phyloP scores from a whole-genome alignment of 1,140 invertebrate species.

The Drosophila serrata region DNA sequence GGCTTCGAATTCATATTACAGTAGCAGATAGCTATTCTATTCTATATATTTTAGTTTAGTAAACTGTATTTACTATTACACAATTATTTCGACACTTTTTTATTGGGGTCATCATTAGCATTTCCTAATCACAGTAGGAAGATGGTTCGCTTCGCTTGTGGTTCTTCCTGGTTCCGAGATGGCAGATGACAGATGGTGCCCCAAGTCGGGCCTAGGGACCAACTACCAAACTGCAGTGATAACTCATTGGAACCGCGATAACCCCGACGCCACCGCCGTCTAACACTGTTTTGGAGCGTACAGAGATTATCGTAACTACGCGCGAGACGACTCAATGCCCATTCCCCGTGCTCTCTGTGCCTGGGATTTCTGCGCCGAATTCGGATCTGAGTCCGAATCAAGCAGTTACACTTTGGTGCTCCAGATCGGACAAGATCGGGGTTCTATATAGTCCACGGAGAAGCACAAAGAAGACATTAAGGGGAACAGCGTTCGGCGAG shows the following conservation, averaged over 20 bases:
- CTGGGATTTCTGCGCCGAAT: constrained; percentile 2
- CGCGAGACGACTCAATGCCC: constrained; percentile 8
- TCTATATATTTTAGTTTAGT: not conserved
- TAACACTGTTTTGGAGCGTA: constrained; percentile 27
- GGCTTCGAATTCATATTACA: not conserved
- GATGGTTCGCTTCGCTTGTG: not conserved
- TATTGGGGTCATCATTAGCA: not conserved
- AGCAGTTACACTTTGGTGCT: not conserved
- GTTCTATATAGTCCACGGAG: constrained; percentile 7
- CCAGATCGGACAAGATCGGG: not conserved
- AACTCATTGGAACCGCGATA: constrained; percentile 39
- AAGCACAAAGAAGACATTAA: constrained; percentile 33
- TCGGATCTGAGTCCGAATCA: constrained; percentile 5
- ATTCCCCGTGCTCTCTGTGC: constrained; percentile 6
- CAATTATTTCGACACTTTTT: not conserved
- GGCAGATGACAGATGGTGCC: not conserved
- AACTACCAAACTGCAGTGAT: constrained; percentile 45
- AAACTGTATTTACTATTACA: not conserved
- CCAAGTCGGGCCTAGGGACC: constrained; percentile 23
- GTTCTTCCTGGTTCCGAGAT: constrained; percentile 2
- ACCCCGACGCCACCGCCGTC: constrained; percentile 30
- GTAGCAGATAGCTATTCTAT: not conserved
- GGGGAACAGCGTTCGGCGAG: constrained; percentile 36
- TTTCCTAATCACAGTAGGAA: constrained; percentile 6
- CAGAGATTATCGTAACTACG: constrained; percentile 37